Evolutionary conservation across 2,888 invertebrate genomes (phyloP).

Genomic region (Odontomyia ornata): DNA sequence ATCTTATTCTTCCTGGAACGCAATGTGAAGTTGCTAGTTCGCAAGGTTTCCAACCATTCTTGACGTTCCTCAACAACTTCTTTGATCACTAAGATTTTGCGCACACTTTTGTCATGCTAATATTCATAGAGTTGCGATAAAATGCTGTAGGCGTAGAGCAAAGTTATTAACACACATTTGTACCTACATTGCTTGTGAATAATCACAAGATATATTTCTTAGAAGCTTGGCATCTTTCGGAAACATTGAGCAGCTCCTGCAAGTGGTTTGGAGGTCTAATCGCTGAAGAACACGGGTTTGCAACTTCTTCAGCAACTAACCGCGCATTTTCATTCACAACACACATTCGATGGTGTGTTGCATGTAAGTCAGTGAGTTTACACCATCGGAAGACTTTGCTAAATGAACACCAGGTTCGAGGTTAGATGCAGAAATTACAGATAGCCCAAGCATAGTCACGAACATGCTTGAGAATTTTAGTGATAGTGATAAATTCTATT

Average conservation of each 20-base stretch:
- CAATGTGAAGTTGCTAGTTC: neutral
- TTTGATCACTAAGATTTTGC: neutral
- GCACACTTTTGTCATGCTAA: neutral
- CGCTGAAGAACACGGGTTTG: neutral
- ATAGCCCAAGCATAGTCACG: conserved; percentile 17
- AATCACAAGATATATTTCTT: neutral
- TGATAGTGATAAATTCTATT: conserved; percentile 28
- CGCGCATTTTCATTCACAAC: neutral
- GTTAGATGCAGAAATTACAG: conserved; percentile 3
- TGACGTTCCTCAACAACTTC: neutral
- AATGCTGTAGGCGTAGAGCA: conserved; percentile 15
- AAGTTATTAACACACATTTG: conserved; percentile 13
- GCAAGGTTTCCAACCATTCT: neutral
- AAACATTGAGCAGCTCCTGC: neutral
- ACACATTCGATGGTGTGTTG: neutral
- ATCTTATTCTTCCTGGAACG: conserved; percentile 4
- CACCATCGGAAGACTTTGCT: neutral
- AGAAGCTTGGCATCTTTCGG: neutral
- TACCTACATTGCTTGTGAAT: neutral
- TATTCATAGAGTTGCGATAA: neutral
- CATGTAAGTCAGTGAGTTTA: neutral
- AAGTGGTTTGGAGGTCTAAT: neutral
- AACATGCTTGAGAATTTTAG: conserved; percentile 16
- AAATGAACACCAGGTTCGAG: neutral
- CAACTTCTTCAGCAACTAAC: neutral